Evolutionary conservation across 1,140 invertebrate species (phyloP).

Genomic region (Drosophila repletoides): DNA sequence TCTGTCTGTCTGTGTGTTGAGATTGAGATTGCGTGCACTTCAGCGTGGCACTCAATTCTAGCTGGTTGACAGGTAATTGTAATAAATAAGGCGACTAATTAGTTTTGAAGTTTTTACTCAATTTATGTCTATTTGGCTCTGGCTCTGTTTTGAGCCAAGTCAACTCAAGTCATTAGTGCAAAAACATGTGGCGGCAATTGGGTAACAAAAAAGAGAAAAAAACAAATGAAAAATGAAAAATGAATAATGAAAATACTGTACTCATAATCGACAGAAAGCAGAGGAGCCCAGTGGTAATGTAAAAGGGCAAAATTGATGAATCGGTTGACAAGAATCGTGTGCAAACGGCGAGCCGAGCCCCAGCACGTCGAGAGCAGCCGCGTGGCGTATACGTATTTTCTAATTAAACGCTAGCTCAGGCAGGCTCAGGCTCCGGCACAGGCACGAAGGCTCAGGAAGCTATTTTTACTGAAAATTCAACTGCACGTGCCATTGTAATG

Average conservation of each 20-base stretch:
- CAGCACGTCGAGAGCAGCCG: slow-evolving; percentile 58
- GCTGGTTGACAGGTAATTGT: slow-evolving; percentile 69
- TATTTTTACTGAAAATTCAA: slow-evolving; percentile 31
- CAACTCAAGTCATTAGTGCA: slow-evolving; percentile 23
- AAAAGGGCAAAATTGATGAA: slow-evolving; percentile 69
- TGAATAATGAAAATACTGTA: neutral
- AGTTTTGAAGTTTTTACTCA: slow-evolving; percentile 59
- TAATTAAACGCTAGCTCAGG: slow-evolving; percentile 63
- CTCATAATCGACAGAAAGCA: slow-evolving; percentile 35
- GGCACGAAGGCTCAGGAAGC: too few relatives aligned
- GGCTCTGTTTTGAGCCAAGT: slow-evolving; percentile 22
- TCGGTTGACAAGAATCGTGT: slow-evolving; percentile 55
- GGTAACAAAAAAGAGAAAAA: slow-evolving; percentile 1
- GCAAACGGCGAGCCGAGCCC: too few relatives aligned
- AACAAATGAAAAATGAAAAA: slow-evolving; percentile 5
- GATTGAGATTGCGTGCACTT: slow-evolving; percentile 26
- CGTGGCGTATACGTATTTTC: slow-evolving; percentile 76
- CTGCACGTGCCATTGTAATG: slow-evolving; percentile 53
- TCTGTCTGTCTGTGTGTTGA: too few relatives aligned
- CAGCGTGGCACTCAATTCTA: slow-evolving; percentile 52
- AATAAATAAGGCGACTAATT: slow-evolving; percentile 76
- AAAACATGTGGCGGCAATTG: slow-evolving; percentile 21
- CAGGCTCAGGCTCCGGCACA: neutral
- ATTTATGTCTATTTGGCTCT: slow-evolving; percentile 71
- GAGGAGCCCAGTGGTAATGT: slow-evolving; percentile 23